These are phyloP conservation scores for Neopelma chrysocephalum DNA, from an alignment of 2,797 vertebrate species.

Conservation along the genomic window DNA sequence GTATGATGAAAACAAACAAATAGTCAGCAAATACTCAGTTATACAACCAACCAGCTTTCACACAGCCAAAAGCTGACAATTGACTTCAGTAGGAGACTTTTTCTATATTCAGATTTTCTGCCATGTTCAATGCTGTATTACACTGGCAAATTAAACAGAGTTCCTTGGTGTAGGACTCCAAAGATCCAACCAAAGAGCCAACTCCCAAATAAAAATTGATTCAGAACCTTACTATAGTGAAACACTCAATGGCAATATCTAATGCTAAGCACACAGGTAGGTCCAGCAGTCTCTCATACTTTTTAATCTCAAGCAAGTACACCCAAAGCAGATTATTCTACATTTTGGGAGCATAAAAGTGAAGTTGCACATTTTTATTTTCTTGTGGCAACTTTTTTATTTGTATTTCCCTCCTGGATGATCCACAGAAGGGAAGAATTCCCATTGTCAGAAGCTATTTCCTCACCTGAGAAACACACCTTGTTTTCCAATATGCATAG, in stretches of 20 bases:
- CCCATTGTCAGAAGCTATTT: background rate
- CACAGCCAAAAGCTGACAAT: background rate
- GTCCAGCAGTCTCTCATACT: background rate
- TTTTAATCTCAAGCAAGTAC: background rate
- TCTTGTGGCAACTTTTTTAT: background rate
- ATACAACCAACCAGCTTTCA: background rate
- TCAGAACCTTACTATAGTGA: background rate
- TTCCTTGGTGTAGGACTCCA: background rate
- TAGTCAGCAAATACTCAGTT: background rate
- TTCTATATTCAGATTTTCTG: constrained; percentile 14
- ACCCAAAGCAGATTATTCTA: background rate
- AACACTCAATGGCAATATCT: background rate
- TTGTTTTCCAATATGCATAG: background rate
- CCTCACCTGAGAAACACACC: background rate
- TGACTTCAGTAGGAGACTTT: background rate
- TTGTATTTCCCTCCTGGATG: background rate
- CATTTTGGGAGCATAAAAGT: background rate
- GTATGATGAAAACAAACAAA: constrained; percentile 23
- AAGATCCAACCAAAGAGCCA: background rate
- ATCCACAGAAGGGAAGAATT: background rate
- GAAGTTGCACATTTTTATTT: background rate
- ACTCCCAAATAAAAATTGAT: background rate
- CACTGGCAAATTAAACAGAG: background rate
- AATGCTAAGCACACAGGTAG: background rate
- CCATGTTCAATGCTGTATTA: background rate